Percentiles rank a stretch among this genome's conserved stretches.
These are phyloP conservation scores for Malurus alboscapulatus DNA, from an alignment of 2,113 vertebrate species.

Conservation along the genomic window DNA sequence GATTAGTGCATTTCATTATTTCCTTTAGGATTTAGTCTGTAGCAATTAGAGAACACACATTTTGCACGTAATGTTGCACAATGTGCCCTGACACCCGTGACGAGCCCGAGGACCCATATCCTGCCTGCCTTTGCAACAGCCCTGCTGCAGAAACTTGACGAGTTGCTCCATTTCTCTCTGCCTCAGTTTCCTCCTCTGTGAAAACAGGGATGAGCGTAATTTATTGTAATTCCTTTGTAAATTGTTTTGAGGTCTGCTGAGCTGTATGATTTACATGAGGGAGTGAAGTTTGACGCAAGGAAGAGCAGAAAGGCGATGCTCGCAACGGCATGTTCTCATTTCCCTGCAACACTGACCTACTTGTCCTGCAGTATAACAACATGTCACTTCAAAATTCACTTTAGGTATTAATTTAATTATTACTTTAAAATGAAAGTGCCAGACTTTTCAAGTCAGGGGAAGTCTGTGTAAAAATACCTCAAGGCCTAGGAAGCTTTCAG, in stretches of 20 bases:
- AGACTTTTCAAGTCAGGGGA: not conserved
- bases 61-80: not conserved
- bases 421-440: not conserved
- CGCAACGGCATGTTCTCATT: not conserved
- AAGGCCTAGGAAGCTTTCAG: not conserved
- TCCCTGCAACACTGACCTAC: not conserved
- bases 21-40: not conserved
- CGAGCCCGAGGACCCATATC: not conserved
- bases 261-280: not conserved
- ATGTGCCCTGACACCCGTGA: fast-evolving
- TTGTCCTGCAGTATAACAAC: not conserved
- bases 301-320: not conserved
- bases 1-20: not conserved
- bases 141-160: not conserved
- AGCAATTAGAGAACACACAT: not conserved
- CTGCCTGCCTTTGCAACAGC: not conserved
- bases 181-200: conserved; percentile 21
- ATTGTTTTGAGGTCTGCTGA: conserved; percentile 2
- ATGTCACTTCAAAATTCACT: not conserved
- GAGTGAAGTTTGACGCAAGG: not conserved
- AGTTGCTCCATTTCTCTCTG: not conserved
- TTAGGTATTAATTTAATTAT: not conserved
- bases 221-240: not conserved
- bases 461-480: not conserved
- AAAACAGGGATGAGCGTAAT: not conserved